Evolutionary conservation across 2,113 vertebrate species (phyloP).

Genomic region (Pycnonotus jocosus): DNA sequence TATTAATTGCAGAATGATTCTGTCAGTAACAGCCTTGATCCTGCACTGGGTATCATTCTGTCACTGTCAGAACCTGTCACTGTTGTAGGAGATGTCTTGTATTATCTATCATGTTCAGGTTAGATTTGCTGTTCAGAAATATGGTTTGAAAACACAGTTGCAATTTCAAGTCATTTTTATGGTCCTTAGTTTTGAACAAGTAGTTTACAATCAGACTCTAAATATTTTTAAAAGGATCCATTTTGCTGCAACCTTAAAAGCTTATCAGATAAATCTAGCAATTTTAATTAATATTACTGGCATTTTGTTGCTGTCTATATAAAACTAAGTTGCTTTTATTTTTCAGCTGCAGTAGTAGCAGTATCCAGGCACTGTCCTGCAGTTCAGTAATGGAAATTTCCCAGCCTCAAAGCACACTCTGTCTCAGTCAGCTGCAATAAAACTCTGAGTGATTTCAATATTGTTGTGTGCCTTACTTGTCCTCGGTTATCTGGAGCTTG

Average conservation of each 20-base stretch:
- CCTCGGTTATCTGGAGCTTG: conserved; percentile 22
- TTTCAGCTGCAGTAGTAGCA: conserved; percentile 30
- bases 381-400: conserved; percentile 60
- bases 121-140: background rate
- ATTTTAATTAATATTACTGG: background rate
- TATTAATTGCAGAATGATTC: background rate
- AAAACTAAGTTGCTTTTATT: conserved; percentile 32
- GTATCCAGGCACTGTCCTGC: conserved; percentile 25
- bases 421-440: conserved; percentile 55
- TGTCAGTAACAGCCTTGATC: background rate
- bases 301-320: background rate
- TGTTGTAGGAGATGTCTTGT: background rate
- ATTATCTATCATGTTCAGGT: background rate
- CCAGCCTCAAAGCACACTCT: conserved; percentile 46
- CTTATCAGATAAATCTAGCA: background rate
- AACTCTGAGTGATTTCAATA: conserved; percentile 47
- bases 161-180: background rate
- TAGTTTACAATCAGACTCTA: background rate
- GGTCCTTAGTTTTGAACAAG: background rate
- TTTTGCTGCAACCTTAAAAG: background rate
- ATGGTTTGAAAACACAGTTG: background rate
- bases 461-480: conserved; percentile 33
- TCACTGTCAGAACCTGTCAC: background rate
- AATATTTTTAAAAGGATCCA: background rate
- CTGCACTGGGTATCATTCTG: background rate